Evolutionary conservation across 1,140 invertebrate genomes (phyloP).

Genomic region (Paralvinella palmiformis): DNA sequence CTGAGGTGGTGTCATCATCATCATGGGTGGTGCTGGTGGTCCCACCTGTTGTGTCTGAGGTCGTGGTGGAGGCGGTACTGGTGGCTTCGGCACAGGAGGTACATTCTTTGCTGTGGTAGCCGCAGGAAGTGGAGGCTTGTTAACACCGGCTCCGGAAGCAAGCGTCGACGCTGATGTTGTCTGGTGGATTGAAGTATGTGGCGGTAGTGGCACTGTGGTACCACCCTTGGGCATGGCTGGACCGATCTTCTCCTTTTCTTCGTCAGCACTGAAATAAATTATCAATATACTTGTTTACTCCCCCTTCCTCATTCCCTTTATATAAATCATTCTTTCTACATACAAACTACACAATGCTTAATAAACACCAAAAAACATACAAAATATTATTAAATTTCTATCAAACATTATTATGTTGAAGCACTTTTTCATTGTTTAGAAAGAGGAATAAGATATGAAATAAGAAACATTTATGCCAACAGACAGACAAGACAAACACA

Average conservation of each 20-base stretch:
- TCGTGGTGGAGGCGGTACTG: conserved; percentile 20
- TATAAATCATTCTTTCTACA: no score
- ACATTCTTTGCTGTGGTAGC: no score
- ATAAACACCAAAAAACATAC: not conserved
- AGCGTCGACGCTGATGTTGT: conserved; percentile 25
- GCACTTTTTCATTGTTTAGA: no score
- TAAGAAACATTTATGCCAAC: no score
- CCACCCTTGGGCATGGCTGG: conserved; percentile 40
- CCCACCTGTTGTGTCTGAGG: conserved; percentile 20
- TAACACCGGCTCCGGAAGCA: conserved; percentile 24
- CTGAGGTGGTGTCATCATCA: conserved; percentile 17
- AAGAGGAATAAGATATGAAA: no score
- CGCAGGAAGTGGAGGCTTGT: conserved; percentile 25
- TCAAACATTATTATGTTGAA: not conserved
- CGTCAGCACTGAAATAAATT: conserved; percentile 62
- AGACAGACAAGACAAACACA: not conserved
- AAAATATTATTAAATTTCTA: not conserved
- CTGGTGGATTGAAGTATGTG: conserved; percentile 14
- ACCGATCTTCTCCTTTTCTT: conserved; percentile 75
- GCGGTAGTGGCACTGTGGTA: not conserved
- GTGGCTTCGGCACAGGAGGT: conserved; percentile 29
- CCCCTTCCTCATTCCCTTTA: no score
- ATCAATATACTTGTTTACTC: no score
- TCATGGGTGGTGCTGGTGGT: conserved; percentile 9
- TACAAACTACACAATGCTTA: no score